Evolutionary conservation across 2,113 vertebrate species (phyloP).

Genomic region (Plecturocebus donacophilus): DNA sequence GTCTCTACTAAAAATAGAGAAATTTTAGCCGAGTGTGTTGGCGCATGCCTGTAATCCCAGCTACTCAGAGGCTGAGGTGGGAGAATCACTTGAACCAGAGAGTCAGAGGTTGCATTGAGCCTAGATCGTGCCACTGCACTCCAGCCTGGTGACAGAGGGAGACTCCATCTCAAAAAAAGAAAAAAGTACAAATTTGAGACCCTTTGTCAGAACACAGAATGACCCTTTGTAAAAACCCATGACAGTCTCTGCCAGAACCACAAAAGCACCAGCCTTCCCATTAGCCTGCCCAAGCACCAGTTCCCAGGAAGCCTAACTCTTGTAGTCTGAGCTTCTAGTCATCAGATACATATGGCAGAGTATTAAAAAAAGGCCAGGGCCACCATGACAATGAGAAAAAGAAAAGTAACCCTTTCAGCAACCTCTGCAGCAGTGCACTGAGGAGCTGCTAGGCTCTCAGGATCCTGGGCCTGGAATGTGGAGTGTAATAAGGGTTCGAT

Average conservation of each 20-base stretch:
- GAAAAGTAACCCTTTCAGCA: not conserved
- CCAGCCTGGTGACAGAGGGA: too few species aligned
- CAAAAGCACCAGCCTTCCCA: not conserved
- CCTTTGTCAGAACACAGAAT: not conserved
- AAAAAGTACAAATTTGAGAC: not conserved
- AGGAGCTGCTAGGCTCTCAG: not conserved
- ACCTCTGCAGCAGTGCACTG: not conserved
- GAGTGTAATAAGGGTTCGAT: not conserved
- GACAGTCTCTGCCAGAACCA: not conserved
- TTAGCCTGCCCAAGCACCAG: not conserved
- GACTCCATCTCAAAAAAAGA: too few species aligned
- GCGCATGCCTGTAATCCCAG: too few species aligned
- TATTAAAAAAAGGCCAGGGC: not conserved
- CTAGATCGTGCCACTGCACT: too few species aligned
- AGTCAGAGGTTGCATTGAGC: too few species aligned
- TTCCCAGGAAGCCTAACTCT: not conserved
- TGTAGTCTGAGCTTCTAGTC: not conserved
- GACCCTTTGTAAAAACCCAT: not conserved
- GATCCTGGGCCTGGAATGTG: not conserved
- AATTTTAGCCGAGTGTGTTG: too few species aligned
- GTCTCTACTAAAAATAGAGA: too few species aligned
- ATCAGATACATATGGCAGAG: not conserved
- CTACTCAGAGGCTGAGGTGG: too few species aligned
- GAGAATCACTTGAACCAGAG: too few species aligned
- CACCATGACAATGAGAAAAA: accelerated